Base-by-base conservation (phyloP, 2,113 vertebrate species). In the Chrysemys picta region DNA sequence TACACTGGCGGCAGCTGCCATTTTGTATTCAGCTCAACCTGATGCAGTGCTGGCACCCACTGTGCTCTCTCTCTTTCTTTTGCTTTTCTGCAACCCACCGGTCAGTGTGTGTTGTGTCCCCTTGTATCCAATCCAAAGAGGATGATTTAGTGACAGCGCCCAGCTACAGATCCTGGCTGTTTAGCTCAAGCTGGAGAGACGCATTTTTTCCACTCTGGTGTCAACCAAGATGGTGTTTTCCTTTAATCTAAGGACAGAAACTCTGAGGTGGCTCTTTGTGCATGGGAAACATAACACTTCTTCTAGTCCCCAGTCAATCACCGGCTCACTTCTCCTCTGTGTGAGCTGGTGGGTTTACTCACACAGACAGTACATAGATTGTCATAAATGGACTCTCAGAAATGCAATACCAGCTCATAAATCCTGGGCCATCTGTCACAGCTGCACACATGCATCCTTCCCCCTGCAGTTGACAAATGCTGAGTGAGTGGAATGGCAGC, bases 341-440 rank as follows among this genome's bases (percentile, higher is more conserved):
- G 2, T 24, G 80, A 56, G 31, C 31, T 92, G 84, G 50, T 81
- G 82, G 82, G 65, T 69, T 82, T 45, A 47, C 45, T 80, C 87
- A 65, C n/a, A 69, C 1, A 42, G 47, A 42, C 76, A 88, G 53
- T 89, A 27, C 57, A 59, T 82, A 16, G 69, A 59, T 56, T 88
- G 54, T 90, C 59, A 91, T 82, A 83, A 89, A 85, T 4, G 89
- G 53, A 59, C 78, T 86, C 91, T 84, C 91, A 94, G 89, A 90
- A 90, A 79, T 62, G 72, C 54, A 75, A 9, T 65, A 78, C 72
- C 59, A 88, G 52, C 79, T 50, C 24, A 80, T 54, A 69, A 88
- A 62, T 89, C 53, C 62, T 72, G 88, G 85, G 31, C 79, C 87
- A 93, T 90, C 81, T 94, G 87, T 92, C 54, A n/a, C 14, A 75